A percentile compares a stretch with the other conserved stretches of the same genome.
These are phyloP conservation scores for Prunella fulvescens DNA, from an alignment of 2,113 vertebrate genomes.

Conservation along the genomic window DNA sequence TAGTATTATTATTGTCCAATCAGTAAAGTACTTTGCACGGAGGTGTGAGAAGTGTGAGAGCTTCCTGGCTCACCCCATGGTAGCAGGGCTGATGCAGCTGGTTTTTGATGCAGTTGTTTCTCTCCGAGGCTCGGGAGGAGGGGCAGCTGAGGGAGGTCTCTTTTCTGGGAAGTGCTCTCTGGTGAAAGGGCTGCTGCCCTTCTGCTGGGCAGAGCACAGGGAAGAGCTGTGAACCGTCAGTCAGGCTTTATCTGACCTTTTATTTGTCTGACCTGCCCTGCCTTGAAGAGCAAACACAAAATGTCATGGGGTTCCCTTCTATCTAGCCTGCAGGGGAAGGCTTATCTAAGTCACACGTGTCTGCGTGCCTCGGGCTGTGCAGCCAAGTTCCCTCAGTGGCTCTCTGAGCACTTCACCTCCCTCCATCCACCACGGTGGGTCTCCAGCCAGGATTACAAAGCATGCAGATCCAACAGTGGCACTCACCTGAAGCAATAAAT, in stretches of 20 bases:
- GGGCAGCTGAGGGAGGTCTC: neutral
- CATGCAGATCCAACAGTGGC: neutral
- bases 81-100: neutral
- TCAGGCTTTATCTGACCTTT: conserved; percentile 21
- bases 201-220: neutral
- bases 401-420: neutral
- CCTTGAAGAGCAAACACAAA: neutral
- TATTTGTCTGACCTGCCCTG: neutral
- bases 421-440: neutral
- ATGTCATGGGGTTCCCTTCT: neutral
- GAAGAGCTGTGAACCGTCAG: neutral
- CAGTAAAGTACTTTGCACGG: neutral
- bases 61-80: neutral
- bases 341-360: neutral
- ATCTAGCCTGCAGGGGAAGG: neutral
- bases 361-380: neutral
- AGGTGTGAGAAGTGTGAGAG: neutral
- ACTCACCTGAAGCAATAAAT: neutral
- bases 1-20: neutral
- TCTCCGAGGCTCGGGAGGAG: neutral
- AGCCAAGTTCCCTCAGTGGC: neutral
- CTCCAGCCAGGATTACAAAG: neutral
- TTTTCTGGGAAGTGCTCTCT: neutral
- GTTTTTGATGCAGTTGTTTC: neutral
- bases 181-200: neutral